These are phyloP conservation scores for Bujurquina vittata DNA, from an alignment of 2,113 vertebrate genomes.

Conservation along the genomic window DNA sequence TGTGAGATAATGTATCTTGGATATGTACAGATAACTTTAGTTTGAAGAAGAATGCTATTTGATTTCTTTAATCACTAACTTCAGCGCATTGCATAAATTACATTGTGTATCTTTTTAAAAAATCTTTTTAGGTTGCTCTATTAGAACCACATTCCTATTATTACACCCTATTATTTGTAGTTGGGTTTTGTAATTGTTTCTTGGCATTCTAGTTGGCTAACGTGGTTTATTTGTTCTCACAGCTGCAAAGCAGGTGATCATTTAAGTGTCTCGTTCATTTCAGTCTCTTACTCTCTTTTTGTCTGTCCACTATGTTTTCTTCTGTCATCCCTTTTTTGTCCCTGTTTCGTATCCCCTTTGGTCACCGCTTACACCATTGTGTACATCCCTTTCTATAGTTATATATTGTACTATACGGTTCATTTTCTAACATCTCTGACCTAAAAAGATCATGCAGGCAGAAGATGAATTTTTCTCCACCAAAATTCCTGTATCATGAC, in stretches of 20 bases:
- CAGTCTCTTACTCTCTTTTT: slow-evolving; percentile 19
- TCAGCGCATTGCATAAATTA: no score
- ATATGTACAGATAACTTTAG: background rate
- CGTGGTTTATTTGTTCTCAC: slow-evolving; percentile 9
- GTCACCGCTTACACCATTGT: no score
- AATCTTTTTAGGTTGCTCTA: background rate
- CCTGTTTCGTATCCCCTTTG: background rate
- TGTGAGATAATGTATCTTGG: background rate
- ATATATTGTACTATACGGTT: no score
- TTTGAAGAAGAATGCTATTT: background rate
- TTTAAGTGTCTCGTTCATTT: slow-evolving; percentile 22
- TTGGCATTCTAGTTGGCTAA: background rate
- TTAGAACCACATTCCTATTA: background rate
- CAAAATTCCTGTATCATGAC: no score
- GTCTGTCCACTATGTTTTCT: slow-evolving; percentile 4
- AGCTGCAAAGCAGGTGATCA: slow-evolving; percentile 42
- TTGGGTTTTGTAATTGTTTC: background rate
- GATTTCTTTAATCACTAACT: background rate
- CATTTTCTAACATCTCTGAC: no score
- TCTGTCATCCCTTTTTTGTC: slow-evolving; percentile 40
- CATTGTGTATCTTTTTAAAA: background rate
- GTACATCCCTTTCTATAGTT: no score
- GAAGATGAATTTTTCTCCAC: no score
- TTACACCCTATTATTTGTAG: background rate
- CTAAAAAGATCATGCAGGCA: no score